Percentiles rank a stretch among this genome's conserved stretches.
Evolutionary conservation across 2,888 invertebrate genomes (phyloP).

Genomic region (Pilophorus perplexus): DNA sequence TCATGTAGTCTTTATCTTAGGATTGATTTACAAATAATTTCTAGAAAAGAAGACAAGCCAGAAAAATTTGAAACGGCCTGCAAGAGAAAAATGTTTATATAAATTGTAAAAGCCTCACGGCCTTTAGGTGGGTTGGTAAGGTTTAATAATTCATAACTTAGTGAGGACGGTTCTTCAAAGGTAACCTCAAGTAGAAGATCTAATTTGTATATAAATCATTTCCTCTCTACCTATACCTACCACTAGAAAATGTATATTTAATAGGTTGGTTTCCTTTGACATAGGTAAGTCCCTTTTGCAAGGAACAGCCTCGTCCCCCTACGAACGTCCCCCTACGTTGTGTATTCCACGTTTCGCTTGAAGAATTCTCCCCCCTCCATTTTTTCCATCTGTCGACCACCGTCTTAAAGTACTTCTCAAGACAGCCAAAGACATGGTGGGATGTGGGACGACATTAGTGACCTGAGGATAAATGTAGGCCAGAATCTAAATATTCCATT

Average conservation of each 20-base stretch:
- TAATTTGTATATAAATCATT: conserved; percentile 41
- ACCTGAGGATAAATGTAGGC: too few species aligned
- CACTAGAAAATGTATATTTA: conserved; percentile 39
- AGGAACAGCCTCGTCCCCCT: conserved; percentile 24
- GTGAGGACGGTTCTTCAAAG: conserved; percentile 29
- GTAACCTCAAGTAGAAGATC: conserved; percentile 36
- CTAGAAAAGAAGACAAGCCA: too few species aligned
- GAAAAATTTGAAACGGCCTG: too few species aligned
- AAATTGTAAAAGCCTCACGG: conserved; percentile 12
- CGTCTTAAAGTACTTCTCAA: too few species aligned
- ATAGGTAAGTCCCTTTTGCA: conserved; percentile 21
- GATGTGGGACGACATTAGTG: too few species aligned
- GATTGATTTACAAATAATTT: too few species aligned
- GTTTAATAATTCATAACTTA: conserved; percentile 37
- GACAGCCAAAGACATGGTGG: too few species aligned
- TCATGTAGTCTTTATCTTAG: too few species aligned
- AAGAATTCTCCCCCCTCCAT: not conserved
- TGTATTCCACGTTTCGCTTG: conserved; percentile 11
- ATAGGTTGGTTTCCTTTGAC: conserved; percentile 34
- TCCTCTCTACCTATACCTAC: conserved; percentile 38
- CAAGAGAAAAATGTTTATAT: not conserved
- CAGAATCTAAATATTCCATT: too few species aligned
- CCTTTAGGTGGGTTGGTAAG: not conserved
- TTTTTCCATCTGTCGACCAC: conserved; percentile 3
- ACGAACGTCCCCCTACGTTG: not conserved